Conservation (phyloP, 1,140 invertebrate species). For the Amyelois transitella region DNA sequence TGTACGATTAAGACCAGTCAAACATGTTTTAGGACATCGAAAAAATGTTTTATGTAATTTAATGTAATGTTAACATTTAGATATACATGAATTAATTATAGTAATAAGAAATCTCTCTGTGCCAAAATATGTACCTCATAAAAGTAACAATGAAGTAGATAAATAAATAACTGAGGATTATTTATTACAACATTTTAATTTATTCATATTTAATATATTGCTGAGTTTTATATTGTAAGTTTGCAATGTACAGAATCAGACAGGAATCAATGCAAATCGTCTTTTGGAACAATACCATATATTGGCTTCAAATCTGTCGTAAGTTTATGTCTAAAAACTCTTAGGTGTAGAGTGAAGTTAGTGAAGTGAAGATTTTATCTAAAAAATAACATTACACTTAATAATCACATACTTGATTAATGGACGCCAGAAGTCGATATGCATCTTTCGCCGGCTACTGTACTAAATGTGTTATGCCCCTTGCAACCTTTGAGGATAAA, state of each 20-base stretch:
- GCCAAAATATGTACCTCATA: slow-evolving; percentile 76
- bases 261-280: no score
- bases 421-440: no score
- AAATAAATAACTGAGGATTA: slow-evolving; percentile 59
- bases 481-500: not conserved
- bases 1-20: slow-evolving; percentile 72
- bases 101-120: slow-evolving; percentile 74
- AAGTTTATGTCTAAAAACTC: no score
- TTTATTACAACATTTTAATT: slow-evolving; percentile 24
- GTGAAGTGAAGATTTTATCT: no score
- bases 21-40: slow-evolving; percentile 74
- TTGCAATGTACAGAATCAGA: not conserved
- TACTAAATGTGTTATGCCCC: not conserved
- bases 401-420: no score
- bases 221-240: not conserved
- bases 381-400: no score
- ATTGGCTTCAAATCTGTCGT: no score
- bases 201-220: not conserved
- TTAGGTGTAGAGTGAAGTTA: no score
- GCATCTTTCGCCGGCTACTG: no score
- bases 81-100: slow-evolving; percentile 54
- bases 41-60: slow-evolving; percentile 69
- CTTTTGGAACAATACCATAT: no score
- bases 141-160: slow-evolving; percentile 71
- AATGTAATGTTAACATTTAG: slow-evolving; percentile 53